phyloP scores from a whole-genome alignment of 1,140 invertebrate genomes.

The Drosophila lini region DNA sequence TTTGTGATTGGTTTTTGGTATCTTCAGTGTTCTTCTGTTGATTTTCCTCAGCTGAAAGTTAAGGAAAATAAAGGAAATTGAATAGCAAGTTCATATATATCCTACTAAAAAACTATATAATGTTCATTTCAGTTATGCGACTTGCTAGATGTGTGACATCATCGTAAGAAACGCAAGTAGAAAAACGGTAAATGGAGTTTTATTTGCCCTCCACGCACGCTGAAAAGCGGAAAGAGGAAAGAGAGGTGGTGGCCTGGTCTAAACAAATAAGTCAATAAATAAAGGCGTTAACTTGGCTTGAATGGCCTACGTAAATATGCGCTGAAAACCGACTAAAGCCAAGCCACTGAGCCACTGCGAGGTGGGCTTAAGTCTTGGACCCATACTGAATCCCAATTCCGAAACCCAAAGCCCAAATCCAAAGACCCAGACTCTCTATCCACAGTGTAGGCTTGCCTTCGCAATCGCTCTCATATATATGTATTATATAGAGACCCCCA shows the following conservation, averaged over 20 bases:
- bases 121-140: neutral
- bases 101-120: neutral
- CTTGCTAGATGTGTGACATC: constrained; percentile 57
- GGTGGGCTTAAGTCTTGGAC: constrained; percentile 38
- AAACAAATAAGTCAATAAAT: constrained; percentile 79
- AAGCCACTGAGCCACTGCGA: constrained; percentile 7
- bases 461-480: constrained; percentile 54
- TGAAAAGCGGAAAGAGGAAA: constrained; percentile 3
- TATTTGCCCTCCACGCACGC: constrained; percentile 59
- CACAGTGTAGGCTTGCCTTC: constrained; percentile 69
- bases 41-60: constrained; percentile 13
- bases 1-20: constrained; percentile 14
- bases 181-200: constrained; percentile 77
- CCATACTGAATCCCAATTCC: constrained; percentile 14
- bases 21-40: constrained; percentile 9
- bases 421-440: constrained; percentile 34
- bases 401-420: constrained; percentile 9
- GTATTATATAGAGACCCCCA: neutral
- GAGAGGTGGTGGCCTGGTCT: constrained; percentile 43
- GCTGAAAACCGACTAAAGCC: constrained; percentile 58
- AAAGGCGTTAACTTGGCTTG: constrained; percentile 77
- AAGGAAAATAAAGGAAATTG: constrained; percentile 15
- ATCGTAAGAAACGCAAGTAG: constrained; percentile 48
- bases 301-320: constrained; percentile 81
- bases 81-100: neutral